Evolutionary conservation across 2,113 vertebrate species (phyloP), one percentile per base, ranked within the genome.

Genomic region (Triplophysa rosa): DNA sequence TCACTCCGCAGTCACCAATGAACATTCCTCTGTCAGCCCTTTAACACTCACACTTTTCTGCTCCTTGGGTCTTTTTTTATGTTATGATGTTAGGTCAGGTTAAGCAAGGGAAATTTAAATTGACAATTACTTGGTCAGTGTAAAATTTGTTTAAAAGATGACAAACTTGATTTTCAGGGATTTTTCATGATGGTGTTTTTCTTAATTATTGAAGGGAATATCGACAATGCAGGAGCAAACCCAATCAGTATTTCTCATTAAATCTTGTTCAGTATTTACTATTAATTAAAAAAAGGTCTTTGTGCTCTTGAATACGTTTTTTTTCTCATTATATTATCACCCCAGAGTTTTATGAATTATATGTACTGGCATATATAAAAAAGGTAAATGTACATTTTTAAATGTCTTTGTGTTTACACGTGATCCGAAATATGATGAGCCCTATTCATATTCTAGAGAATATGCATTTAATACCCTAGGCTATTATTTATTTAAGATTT

Each of bases 1-100:
- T 93, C 93, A 91, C 93, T 90, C 77, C 87, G 87, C 75, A 52
- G 52, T 24, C 92, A 45, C 56, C 72, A 74, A 74, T 74, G 59
- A 74, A 62, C 49, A 14, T 16, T n/a, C 19, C n/a, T n/a, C 54
- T 58, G 19, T 9, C 54, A 58, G 8, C 6, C 0, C 16, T 52
- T 21, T 56, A 56, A n/a, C 54, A 19, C 54, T 21, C 8, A 21
- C 54, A n/a, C 8, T 10, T 17, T 58, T 21, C n/a, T 58, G 19
- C 7, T 58, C 54, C n/a, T 58, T 21, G 7, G 19, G 7, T 58
- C 9, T 2, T 58, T 58, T n/a, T 58, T 58, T 52, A 52, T 58
- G 1, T 52, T 66, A 77, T 37, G 29, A 24, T 1, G 12, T 64
- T n/a, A 49, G 45, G 37, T 76, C 61, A 16, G 26, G 23, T 77